These are phyloP conservation scores for Sitodiplosis mosellana DNA, from an alignment of 1,140 invertebrate genomes.

Conservation along the genomic window DNA sequence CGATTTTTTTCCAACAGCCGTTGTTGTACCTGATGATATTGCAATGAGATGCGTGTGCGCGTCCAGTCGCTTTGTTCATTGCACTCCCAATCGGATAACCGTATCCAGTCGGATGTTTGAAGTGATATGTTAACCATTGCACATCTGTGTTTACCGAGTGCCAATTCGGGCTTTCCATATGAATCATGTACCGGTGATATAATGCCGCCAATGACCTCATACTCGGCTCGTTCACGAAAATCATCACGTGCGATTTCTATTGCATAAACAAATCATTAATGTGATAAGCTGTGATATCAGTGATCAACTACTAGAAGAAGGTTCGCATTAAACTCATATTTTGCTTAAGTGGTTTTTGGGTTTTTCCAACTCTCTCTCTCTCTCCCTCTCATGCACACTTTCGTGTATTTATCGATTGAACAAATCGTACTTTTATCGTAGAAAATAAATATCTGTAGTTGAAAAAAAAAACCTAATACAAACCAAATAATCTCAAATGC, in stretches of 20 bases:
- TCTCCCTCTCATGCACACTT: too few species aligned
- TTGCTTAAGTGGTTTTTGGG: too few species aligned
- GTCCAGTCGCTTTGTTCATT: slow-evolving; percentile 58
- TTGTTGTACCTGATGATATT: slow-evolving; percentile 48
- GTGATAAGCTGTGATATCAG: too few species aligned
- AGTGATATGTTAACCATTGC: slow-evolving; percentile 67
- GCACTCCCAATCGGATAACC: slow-evolving; percentile 72
- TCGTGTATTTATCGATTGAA: too few species aligned
- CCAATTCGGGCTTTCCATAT: slow-evolving; percentile 58
- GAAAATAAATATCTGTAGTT: neutral
- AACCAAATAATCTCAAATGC: slow-evolving; percentile 95
- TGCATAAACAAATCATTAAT: slow-evolving; percentile 11
- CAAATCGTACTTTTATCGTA: neutral
- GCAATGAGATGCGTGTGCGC: slow-evolving; percentile 52
- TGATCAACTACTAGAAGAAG: too few species aligned
- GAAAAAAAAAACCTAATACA: slow-evolving; percentile 25
- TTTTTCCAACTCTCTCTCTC: too few species aligned
- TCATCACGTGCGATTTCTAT: slow-evolving; percentile 82
- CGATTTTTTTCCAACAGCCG: too few species aligned
- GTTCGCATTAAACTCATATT: too few species aligned
- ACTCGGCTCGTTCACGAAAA: slow-evolving; percentile 52
- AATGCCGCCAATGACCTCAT: slow-evolving; percentile 70
- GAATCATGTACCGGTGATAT: slow-evolving; percentile 87
- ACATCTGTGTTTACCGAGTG: slow-evolving; percentile 51
- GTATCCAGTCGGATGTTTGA: slow-evolving; percentile 62